Evolutionary conservation across 2,888 invertebrate genomes (phyloP), one percentile per base, ranked within the genome.

Genomic region (Trachelus tabidus): DNA sequence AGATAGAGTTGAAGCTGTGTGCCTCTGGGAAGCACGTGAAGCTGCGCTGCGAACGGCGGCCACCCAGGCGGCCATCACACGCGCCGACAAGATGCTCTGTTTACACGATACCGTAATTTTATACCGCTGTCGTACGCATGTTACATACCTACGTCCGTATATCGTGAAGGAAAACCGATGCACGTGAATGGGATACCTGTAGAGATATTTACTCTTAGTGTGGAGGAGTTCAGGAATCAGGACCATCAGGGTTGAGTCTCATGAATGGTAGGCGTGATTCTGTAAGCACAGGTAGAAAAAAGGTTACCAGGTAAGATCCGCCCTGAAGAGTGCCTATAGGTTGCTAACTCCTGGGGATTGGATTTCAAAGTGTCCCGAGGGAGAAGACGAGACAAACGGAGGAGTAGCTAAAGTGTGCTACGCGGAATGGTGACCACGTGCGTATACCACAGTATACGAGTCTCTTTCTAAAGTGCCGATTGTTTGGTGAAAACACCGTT

Each of bases 91-190:
- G 86, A 86, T 85, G 82, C 87, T 83, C 81, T 90, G 89, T 90
- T 89, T 90, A 89, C 89, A 89, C 87, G 87, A 87, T 87, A 87
- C 85, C 85, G 90, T 90, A 88, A 90, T 90, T 90, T 90, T 90
- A 89, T 89, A 89, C 89, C 88, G 85, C 89, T 87, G 89, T 89
- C 89, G 87, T 83, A 81, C 82, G 83, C 81, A 83, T 82, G 73
- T 37, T 74, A 74, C 30, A 74, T 74, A 74, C 35, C 77, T 34
- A 33, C 71, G 31, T 33, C 12, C 73, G 71, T 34, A 69, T 76
- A 34, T 34, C 33, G 23, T 23, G 23, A 56, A 56, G 56, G 56
- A 23, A 56, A 56, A 56, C 56, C 56, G 9, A 15, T 56, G 56
- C 56, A 56, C 56, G 56, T 56, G 23, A 56, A 56, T 56, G 23